phyloP scores from a whole-genome alignment of 2,113 vertebrate genomes.

The Aspidoscelis tigris region DNA sequence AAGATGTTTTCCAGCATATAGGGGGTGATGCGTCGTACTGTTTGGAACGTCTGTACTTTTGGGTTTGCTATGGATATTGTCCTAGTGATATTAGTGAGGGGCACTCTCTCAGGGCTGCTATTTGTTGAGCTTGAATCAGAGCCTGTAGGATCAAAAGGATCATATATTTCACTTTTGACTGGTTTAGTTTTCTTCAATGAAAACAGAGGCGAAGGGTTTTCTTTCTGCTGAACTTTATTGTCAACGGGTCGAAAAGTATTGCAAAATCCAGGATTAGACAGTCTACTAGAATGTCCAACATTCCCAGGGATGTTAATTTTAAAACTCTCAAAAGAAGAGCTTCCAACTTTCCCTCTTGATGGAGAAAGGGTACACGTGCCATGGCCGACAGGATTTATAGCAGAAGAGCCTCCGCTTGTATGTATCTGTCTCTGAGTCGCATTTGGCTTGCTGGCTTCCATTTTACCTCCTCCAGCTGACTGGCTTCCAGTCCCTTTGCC shows the following conservation, averaged over 20 bases:
- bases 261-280: slow-evolving; percentile 75
- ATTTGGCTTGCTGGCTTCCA: slow-evolving; percentile 72
- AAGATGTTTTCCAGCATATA: slow-evolving; percentile 57
- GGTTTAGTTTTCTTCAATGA: slow-evolving; percentile 75
- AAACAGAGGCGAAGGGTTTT: slow-evolving; percentile 64
- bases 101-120: slow-evolving; percentile 78
- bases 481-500: slow-evolving; percentile 78
- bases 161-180: slow-evolving; percentile 88
- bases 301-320: slow-evolving; percentile 90
- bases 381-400: slow-evolving; percentile 60
- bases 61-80: slow-evolving; percentile 79
- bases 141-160: slow-evolving; percentile 94
- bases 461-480: slow-evolving; percentile 45
- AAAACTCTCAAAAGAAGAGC: slow-evolving; percentile 86
- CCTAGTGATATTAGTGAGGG: slow-evolving; percentile 74
- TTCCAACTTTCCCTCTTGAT: slow-evolving; percentile 60
- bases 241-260: slow-evolving; percentile 77
- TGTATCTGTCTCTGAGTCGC: slow-evolving; percentile 66
- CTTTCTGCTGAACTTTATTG: slow-evolving; percentile 75
- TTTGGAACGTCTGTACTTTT: slow-evolving; percentile 64
- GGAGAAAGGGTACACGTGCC: slow-evolving; percentile 43
- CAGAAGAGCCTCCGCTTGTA: slow-evolving; percentile 56
- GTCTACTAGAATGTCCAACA: slow-evolving; percentile 77
- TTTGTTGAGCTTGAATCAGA: slow-evolving; percentile 86
- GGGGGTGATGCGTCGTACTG: slow-evolving; percentile 79